These are phyloP conservation scores for Drosophila bocqueti DNA, from an alignment of 1,140 invertebrate genomes.

Conservation along the genomic window DNA sequence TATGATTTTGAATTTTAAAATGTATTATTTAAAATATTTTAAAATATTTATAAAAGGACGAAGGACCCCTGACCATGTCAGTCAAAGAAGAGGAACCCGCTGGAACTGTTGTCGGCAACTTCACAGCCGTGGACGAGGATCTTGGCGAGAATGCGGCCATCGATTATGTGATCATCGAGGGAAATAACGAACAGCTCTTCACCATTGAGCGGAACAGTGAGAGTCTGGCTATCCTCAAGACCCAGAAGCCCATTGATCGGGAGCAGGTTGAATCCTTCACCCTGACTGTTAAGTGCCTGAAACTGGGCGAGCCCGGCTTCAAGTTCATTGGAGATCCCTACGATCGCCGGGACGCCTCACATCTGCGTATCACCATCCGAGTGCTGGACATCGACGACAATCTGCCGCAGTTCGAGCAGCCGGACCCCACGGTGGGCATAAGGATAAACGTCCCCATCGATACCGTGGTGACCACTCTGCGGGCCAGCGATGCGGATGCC, in stretches of 20 bases:
- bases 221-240: constrained; percentile 88
- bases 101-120: constrained; percentile 88
- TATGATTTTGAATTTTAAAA: not conserved
- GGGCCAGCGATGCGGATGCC: constrained; percentile 89
- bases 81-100: constrained; percentile 89
- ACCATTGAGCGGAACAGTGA: constrained; percentile 88
- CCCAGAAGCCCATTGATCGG: constrained; percentile 88
- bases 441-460: constrained; percentile 91
- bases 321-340: constrained; percentile 80
- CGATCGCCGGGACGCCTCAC: constrained; percentile 88
- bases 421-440: constrained; percentile 90
- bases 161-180: constrained; percentile 90
- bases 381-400: constrained; percentile 92
- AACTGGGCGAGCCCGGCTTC: constrained; percentile 81
- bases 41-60: constrained; percentile 85
- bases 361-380: constrained; percentile 89
- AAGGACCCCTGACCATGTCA: constrained; percentile 87
- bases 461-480: constrained; percentile 88
- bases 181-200: constrained; percentile 90
- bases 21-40: not conserved
- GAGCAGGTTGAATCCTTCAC: constrained; percentile 88
- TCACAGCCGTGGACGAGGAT: constrained; percentile 91
- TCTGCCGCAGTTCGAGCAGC: constrained; percentile 88
- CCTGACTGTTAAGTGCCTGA: constrained; percentile 89
- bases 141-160: constrained; percentile 91